phyloP scores from a whole-genome alignment of 2,888 invertebrate genomes.

The Argynnis bischoffii region DNA sequence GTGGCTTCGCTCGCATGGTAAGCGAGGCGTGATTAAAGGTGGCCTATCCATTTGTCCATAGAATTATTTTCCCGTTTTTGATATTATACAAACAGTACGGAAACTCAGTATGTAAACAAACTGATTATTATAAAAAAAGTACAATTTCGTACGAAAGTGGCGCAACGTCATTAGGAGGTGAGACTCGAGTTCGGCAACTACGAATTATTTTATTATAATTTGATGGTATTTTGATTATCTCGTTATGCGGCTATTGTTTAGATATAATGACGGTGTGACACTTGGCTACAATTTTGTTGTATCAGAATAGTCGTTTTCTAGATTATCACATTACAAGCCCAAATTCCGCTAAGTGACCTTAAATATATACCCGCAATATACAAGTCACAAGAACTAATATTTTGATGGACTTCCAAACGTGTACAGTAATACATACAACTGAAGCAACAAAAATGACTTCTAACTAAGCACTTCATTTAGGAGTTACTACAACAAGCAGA shows the following conservation, averaged over 20 bases:
- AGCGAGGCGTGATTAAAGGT: too few species aligned
- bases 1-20: too few species aligned
- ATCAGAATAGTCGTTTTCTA: background rate
- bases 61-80: background rate
- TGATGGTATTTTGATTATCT: constrained; percentile 40
- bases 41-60: too few species aligned
- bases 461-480: too few species aligned
- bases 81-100: background rate
- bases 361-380: too few species aligned
- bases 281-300: background rate
- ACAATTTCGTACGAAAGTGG: constrained; percentile 6
- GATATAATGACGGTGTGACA: constrained; percentile 28
- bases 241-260: constrained; percentile 37
- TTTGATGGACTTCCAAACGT: too few species aligned
- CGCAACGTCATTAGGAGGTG: constrained; percentile 5
- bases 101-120: background rate
- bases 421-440: too few species aligned
- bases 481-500: too few species aligned
- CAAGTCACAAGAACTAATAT: too few species aligned
- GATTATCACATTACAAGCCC: background rate
- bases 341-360: background rate
- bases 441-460: too few species aligned
- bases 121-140: background rate
- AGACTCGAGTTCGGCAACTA: constrained; percentile 4
- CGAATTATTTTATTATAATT: constrained; percentile 33